Conservation (phyloP, 2,113 vertebrate genomes). For the Tautogolabrus adspersus region DNA sequence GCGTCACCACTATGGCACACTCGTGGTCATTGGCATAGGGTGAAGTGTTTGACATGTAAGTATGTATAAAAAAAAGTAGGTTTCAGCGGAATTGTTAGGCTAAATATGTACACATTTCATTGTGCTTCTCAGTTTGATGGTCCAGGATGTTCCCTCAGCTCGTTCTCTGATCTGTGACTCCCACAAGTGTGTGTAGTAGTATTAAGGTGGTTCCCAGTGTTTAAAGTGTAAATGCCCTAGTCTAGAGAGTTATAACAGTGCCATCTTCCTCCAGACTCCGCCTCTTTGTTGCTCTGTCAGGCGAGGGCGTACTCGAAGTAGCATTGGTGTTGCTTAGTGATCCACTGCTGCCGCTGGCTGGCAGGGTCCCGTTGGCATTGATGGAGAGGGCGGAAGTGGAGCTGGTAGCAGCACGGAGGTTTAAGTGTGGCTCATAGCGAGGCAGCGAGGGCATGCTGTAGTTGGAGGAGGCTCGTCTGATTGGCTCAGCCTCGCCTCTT, state of each 20-base stretch:
- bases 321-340: slow-evolving; percentile 68
- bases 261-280: slow-evolving; percentile 93
- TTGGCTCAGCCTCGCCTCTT: slow-evolving; percentile 81
- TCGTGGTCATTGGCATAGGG: slow-evolving; percentile 40
- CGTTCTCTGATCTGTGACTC: slow-evolving; percentile 1
- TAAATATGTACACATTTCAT: slow-evolving; percentile 7
- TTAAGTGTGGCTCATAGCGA: slow-evolving; percentile 87
- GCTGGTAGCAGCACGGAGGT: slow-evolving; percentile 79
- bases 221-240: background rate
- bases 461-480: slow-evolving; percentile 76
- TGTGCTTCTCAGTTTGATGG: slow-evolving; percentile 56
- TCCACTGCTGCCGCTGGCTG: slow-evolving; percentile 73
- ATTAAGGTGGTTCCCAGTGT: slow-evolving; percentile 45
- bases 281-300: slow-evolving; percentile 71
- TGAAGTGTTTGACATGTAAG: slow-evolving; percentile 18
- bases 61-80: slow-evolving; percentile 15
- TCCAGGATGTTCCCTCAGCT: background rate
- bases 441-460: slow-evolving; percentile 86
- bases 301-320: slow-evolving; percentile 33
- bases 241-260: slow-evolving; percentile 95
- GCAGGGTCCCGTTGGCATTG: slow-evolving; percentile 86
- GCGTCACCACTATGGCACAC: slow-evolving; percentile 73
- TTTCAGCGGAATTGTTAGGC: slow-evolving; percentile 10
- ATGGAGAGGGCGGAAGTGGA: slow-evolving; percentile 33
- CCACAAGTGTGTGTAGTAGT: background rate